Base-by-base conservation (phyloP, 2,888 invertebrate genomes). In the Spatulosminthurus flaviceps region DNA sequence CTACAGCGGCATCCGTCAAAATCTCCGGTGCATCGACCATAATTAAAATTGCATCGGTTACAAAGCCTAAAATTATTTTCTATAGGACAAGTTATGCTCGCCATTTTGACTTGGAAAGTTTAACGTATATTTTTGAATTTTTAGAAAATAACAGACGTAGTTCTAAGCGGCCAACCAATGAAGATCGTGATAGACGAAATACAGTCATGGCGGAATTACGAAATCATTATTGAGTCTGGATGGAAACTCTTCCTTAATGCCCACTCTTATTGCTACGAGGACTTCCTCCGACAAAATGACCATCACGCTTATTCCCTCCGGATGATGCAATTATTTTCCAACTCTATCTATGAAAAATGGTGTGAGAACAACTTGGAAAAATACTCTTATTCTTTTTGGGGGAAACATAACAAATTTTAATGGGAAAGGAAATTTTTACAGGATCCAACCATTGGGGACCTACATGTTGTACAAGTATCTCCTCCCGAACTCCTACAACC, bases 261-360 rank as follows among this genome's bases (percentile, higher is more conserved):
- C 0, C 83, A 84, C 71, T 80, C 84, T 21, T 83, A 81, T 41
- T 84, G 84, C 42, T 84, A 70, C 51, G 42, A 80, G 42, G 80
- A 84, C 24, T 84, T 84, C 42, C 67, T 73, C 1, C 70, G 43
- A 24, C 60, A 79, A 0, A 84, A 83, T 77, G 84, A 84, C 24
- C 84, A 84, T 70, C 84, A 84, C 41, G 78, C 80, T 28, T 84
- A 82, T 69, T 60, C 83, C 0, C 74, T 81, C 0, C 51, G 81
- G 1, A 81, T 83, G 60, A 67, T 84, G 69, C 79, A 80, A 28
- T 76, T 83, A 4, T 84, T 84, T 43, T 83, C 81, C 21, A 79
- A 80, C 26, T 77, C 82, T 0, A 83, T 84, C 64, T 84, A 82
- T 51, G 82, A 84, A 76, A 84, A 84, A 80, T 84, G 84, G 83